Conservation (phyloP, 2,113 vertebrate species). For the Myotis brandtii region DNA sequence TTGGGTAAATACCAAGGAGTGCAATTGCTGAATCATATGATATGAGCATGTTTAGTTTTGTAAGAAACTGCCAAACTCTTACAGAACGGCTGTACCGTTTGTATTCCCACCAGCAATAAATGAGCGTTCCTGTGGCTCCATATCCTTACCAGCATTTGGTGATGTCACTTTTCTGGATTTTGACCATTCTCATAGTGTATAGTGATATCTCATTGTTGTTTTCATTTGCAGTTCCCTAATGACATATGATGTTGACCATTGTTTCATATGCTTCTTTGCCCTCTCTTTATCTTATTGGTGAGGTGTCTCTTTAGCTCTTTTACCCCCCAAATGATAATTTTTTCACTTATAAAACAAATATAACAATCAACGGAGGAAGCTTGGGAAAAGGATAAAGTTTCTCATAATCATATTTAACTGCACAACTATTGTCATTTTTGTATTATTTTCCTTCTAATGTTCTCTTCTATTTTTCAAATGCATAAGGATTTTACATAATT, state of each 20-base stretch:
- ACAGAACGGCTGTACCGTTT: neutral
- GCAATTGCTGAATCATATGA: neutral
- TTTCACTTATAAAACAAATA: constrained; percentile 39
- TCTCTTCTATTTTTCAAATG: neutral
- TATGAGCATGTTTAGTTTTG: neutral
- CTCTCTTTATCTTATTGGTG: neutral
- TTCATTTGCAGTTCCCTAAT: constrained; percentile 2
- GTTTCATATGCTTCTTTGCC: neutral
- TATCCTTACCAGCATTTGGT: neutral
- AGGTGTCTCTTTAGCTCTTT: constrained; percentile 3
- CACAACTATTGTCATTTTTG: neutral
- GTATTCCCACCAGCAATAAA: neutral
- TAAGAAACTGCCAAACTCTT: neutral
- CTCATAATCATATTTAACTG: neutral
- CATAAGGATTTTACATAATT: neutral
- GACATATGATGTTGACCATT: neutral
- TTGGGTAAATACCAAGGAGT: neutral
- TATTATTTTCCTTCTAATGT: neutral
- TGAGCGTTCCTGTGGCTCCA: neutral
- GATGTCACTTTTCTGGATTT: neutral
- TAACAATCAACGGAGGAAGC: neutral
- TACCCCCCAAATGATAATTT: neutral
- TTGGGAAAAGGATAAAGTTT: neutral
- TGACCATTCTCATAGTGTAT: neutral
- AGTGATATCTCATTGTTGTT: neutral